Evolutionary conservation across 2,797 vertebrate genomes (phyloP).

Genomic region (Leptatherina wallacei): DNA sequence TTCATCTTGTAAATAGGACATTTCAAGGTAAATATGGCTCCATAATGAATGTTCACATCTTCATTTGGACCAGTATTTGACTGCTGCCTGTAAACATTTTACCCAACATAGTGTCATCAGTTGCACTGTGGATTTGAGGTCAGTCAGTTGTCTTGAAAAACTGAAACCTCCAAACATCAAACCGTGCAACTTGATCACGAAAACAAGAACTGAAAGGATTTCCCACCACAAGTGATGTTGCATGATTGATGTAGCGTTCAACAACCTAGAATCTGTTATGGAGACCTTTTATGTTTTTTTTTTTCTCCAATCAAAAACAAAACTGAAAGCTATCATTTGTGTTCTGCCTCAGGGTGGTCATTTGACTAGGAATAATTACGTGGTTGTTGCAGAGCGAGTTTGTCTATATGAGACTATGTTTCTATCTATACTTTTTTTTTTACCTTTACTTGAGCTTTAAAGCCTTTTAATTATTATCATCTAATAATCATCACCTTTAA

Average conservation of each 20-base stretch:
- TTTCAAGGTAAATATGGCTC: not conserved
- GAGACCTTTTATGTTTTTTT: conserved; percentile 65
- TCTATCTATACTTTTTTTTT: conserved; percentile 67
- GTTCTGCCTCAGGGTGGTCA: conserved; percentile 72
- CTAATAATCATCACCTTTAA: conserved; percentile 80
- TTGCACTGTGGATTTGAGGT: not conserved
- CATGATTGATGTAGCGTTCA: conserved; percentile 39
- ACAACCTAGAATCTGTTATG: conserved; percentile 50
- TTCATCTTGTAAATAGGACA: not conserved
- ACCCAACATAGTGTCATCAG: not conserved
- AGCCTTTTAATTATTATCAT: conserved; percentile 80
- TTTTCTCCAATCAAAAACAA: conserved; percentile 66
- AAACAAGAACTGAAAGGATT: conserved; percentile 28
- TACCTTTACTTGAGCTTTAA: conserved; percentile 67
- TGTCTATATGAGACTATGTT: conserved; percentile 43
- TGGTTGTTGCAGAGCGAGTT: conserved; percentile 48
- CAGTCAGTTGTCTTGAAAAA: conserved; percentile 11
- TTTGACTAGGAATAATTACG: conserved; percentile 74
- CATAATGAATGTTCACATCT: not conserved
- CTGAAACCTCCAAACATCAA: conserved; percentile 36
- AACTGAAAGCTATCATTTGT: conserved; percentile 72
- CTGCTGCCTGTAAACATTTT: not conserved
- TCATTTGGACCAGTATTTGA: not conserved
- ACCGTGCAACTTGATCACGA: conserved; percentile 31
- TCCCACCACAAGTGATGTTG: conserved; percentile 31